Conservation (phyloP, 2,113 vertebrate species). For the Morone chrysops region DNA sequence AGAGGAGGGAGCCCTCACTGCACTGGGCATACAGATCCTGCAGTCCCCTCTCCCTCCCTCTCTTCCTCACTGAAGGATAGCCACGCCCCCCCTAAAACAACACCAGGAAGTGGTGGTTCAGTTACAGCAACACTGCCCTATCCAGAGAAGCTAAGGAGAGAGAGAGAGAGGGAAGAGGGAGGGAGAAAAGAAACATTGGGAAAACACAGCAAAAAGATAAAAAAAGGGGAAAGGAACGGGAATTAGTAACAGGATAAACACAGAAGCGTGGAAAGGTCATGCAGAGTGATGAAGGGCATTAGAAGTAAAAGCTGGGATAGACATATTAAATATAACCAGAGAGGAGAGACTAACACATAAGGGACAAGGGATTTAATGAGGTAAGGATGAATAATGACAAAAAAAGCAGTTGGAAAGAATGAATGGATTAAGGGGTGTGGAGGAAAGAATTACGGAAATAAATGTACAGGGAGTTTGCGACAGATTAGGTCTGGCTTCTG, state of each 20-base stretch:
- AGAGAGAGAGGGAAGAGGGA: conserved; percentile 44
- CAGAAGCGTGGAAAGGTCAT: not conserved
- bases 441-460: conserved; percentile 47
- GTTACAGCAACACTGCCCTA: conserved; percentile 71
- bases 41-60: conserved; percentile 72
- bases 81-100: conserved; percentile 71
- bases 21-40: conserved; percentile 73
- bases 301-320: conserved; percentile 6
- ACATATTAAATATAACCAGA: conserved; percentile 4
- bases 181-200: conserved; percentile 36
- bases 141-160: conserved; percentile 55
- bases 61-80: conserved; percentile 50
- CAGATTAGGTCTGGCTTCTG: conserved; percentile 57
- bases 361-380: conserved; percentile 16
- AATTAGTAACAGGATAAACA: conserved; percentile 29
- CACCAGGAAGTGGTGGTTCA: conserved; percentile 80
- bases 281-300: not conserved
- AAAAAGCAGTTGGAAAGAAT: conserved; percentile 46
- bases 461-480: conserved; percentile 47
- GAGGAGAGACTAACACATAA: conserved; percentile 28
- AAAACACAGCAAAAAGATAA: conserved; percentile 46
- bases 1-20: conserved; percentile 64
- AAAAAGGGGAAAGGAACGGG: conserved; percentile 24
- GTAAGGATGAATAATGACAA: conserved; percentile 8
- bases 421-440: conserved; percentile 32